Conservation (phyloP, 2,797 vertebrate species). For the Iguana delicatissima region DNA sequence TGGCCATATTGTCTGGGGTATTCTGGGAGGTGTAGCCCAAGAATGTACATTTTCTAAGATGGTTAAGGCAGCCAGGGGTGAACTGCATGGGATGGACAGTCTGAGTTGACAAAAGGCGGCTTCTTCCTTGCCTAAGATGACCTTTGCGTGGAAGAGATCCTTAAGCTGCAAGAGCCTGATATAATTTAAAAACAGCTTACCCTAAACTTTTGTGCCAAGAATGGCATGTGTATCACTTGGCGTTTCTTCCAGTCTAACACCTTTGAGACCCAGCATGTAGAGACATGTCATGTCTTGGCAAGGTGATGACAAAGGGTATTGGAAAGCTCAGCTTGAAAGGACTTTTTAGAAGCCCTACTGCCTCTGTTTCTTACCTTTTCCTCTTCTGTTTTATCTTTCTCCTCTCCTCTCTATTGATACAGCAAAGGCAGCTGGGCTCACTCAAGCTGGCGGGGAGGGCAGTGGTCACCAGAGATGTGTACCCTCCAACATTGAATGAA, state of each 20-base stretch:
- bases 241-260: constrained; percentile 3
- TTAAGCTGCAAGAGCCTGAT: not conserved
- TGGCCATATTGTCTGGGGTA: not conserved
- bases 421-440: no score
- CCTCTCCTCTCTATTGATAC: no score
- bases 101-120: not conserved
- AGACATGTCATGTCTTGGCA: no score
- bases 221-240: not conserved
- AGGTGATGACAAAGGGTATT: not conserved
- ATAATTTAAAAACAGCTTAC: not conserved
- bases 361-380: not conserved
- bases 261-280: not conserved
- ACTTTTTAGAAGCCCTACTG: not conserved
- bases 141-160: not conserved
- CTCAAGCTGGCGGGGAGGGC: no score
- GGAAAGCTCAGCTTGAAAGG: not conserved
- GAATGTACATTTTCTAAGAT: no score
- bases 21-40: not conserved
- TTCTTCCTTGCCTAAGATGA: not conserved
- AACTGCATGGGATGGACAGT: no score
- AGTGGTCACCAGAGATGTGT: no score
- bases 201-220: not conserved
- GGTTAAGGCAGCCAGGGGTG: not conserved
- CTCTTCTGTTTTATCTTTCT: not conserved
- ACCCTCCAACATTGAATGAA: no score